These are phyloP conservation scores for Schlechtendalia chinensis DNA, from an alignment of 1,140 invertebrate species.

Conservation along the genomic window DNA sequence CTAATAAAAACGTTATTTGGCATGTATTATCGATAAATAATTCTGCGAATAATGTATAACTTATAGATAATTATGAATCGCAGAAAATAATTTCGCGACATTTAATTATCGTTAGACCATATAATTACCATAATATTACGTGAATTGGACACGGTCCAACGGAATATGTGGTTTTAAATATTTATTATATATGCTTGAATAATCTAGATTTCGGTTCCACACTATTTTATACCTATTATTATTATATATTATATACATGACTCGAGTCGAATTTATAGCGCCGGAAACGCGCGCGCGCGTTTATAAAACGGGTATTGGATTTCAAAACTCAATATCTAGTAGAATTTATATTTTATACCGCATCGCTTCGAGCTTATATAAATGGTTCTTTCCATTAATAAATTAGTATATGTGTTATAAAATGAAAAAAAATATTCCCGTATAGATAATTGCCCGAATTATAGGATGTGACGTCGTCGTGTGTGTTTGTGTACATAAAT, in stretches of 20 bases:
- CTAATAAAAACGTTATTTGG: too few relatives aligned
- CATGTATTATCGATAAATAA: too few relatives aligned
- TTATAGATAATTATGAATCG: too few relatives aligned
- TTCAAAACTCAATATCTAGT: background rate
- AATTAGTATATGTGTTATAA: background rate
- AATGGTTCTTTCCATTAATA: too few relatives aligned
- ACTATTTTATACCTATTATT: background rate
- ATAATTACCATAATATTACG: too few relatives aligned
- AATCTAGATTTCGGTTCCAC: background rate
- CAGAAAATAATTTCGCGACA: too few relatives aligned
- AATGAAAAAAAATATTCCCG: background rate
- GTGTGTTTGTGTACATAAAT: background rate
- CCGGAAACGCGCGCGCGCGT: background rate
- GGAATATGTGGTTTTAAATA: constrained; percentile 1
- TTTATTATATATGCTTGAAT: background rate
- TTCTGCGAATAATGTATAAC: too few relatives aligned
- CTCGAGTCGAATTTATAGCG: background rate
- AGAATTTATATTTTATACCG: too few relatives aligned
- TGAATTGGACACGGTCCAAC: background rate
- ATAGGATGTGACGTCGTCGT: background rate
- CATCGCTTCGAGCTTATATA: too few relatives aligned
- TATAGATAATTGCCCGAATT: background rate
- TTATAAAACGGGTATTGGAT: background rate
- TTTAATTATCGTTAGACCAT: too few relatives aligned
- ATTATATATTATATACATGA: background rate